A percentile compares a stretch with the other conserved stretches of the same genome.
Conservation (phyloP, 2,888 invertebrate genomes). For the Synanthedon formicaeformis region DNA sequence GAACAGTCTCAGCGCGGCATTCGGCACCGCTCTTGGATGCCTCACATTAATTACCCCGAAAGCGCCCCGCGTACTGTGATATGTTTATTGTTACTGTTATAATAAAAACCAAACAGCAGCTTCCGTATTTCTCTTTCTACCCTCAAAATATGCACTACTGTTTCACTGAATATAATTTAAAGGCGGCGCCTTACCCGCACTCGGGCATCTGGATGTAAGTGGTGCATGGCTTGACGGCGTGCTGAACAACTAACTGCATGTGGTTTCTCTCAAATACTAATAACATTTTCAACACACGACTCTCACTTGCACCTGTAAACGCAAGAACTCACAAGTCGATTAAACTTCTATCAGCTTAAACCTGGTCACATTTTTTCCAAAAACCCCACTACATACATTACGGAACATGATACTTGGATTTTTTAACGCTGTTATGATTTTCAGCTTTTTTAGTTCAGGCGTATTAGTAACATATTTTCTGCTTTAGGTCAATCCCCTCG, state of each 20-base stretch:
- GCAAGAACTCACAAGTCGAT: slow-evolving; percentile 2
- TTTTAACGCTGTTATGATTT: background rate
- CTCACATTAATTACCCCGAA: slow-evolving; percentile 46
- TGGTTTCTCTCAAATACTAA: slow-evolving; percentile 35
- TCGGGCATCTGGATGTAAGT: slow-evolving; percentile 51
- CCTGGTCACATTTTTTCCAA: background rate
- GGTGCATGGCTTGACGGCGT: slow-evolving; percentile 65
- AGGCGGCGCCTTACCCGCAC: slow-evolving; percentile 27
- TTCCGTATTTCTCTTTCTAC: slow-evolving; percentile 37
- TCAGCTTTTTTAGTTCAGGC: background rate
- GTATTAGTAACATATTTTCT: background rate
- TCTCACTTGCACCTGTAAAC: slow-evolving; percentile 32
- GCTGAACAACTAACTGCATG: slow-evolving; percentile 54
- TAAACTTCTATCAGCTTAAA: slow-evolving; percentile 8
- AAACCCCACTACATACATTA: too few species aligned
- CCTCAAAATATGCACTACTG: slow-evolving; percentile 33
- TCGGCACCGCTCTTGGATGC: slow-evolving; percentile 43
- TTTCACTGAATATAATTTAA: slow-evolving; percentile 24
- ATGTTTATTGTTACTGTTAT: slow-evolving; percentile 68
- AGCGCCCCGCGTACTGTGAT: slow-evolving; percentile 72
- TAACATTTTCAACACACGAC: slow-evolving; percentile 12
- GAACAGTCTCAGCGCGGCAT: slow-evolving; percentile 42
- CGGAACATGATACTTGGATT: background rate
- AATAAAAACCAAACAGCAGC: slow-evolving; percentile 56
- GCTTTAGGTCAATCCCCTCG: slow-evolving; percentile 18